Percentiles rank a stretch among this genome's conserved stretches.
These are phyloP conservation scores for Pardosa pseudoannulata DNA, from an alignment of 2,888 invertebrate species.

Conservation along the genomic window DNA sequence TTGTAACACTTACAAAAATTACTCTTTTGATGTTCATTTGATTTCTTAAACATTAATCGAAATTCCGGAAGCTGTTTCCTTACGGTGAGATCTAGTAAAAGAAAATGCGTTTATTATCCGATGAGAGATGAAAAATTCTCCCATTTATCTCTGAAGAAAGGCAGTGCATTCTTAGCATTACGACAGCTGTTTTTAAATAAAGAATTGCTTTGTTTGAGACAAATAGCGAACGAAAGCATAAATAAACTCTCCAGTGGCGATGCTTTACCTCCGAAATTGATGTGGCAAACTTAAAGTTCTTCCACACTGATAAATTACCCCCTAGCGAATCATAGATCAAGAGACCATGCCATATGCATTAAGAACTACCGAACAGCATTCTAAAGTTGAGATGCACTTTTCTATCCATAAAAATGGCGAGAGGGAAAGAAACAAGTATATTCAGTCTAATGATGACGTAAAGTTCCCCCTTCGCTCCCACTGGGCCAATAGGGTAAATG, in stretches of 20 bases:
- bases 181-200: too few species aligned
- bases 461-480: background rate
- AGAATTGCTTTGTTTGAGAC: too few species aligned
- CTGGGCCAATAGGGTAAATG: background rate
- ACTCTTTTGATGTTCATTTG: too few species aligned
- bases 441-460: background rate
- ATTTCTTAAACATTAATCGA: too few species aligned
- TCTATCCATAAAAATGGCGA: background rate
- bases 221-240: too few species aligned
- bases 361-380: background rate
- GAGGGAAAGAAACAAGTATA: background rate
- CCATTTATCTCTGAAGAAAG: too few species aligned
- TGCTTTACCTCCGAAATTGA: background rate
- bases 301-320: background rate
- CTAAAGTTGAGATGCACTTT: background rate
- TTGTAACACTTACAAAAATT: too few species aligned
- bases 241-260: background rate
- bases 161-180: too few species aligned
- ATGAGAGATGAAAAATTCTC: too few species aligned
- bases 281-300: background rate
- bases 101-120: too few species aligned
- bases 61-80: too few species aligned
- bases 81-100: too few species aligned
- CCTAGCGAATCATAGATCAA: background rate
- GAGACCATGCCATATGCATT: background rate